phyloP scores from a whole-genome alignment of 2,888 invertebrate genomes.

The Euzetes globulus region DNA sequence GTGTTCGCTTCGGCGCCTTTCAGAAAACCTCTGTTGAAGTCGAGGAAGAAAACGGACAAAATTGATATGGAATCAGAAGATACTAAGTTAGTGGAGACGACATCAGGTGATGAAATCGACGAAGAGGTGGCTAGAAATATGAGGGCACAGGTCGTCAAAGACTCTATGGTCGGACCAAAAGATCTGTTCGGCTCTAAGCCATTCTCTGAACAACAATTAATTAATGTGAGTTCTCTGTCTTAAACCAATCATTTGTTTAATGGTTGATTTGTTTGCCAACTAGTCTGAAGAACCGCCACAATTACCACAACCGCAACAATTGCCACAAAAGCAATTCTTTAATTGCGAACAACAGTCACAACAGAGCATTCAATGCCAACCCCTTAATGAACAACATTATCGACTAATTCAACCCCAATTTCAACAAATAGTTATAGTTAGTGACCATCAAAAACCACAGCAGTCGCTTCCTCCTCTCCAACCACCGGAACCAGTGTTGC shows the following conservation, averaged over 20 bases:
- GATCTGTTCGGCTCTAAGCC: slow-evolving; percentile 37
- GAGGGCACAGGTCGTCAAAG: slow-evolving; percentile 35
- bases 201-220: slow-evolving; percentile 32
- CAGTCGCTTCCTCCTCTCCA: background rate
- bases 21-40: background rate
- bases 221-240: background rate
- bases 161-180: slow-evolving; percentile 28
- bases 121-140: slow-evolving; percentile 36
- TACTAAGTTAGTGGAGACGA: slow-evolving; percentile 2
- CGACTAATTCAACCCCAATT: slow-evolving; percentile 16
- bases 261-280: background rate
- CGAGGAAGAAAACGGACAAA: slow-evolving; percentile 1
- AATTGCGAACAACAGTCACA: background rate
- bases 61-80: slow-evolving; percentile 1
- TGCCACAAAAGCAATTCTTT: slow-evolving; percentile 6
- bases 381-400: background rate
- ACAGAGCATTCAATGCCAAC: slow-evolving; percentile 15
- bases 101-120: slow-evolving; percentile 33
- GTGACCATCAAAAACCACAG: background rate
- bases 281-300: background rate
- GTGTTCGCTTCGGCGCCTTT: slow-evolving; percentile 27
- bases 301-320: background rate
- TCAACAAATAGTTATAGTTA: slow-evolving; percentile 23
- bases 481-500: background rate
- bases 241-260: background rate